Base-by-base conservation (phyloP, 2,113 vertebrate genomes). In the Forbesichthys papilliferus region DNA sequence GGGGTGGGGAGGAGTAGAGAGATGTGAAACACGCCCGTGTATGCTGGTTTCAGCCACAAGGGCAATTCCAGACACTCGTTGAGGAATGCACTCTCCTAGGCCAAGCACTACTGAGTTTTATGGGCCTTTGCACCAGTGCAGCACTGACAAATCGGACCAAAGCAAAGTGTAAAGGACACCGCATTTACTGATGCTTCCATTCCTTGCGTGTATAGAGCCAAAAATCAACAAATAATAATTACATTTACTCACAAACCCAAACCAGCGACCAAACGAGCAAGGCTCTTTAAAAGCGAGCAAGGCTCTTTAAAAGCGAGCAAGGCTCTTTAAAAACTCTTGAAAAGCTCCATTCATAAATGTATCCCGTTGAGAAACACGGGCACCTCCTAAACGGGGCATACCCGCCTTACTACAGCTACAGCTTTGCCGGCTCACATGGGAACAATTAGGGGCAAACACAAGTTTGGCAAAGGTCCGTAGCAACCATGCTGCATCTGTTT, bases 401-500 rank as follows among this genome's bases (percentile, higher is more conserved):
- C 70, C 87, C 81, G 56, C 69, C 84, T 84, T 77, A 34, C 49
- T 42, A 85, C 81, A 83, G 79, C 84, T 88, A 71, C 78, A 54
- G 63, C 81, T 65, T 69, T 83, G 82, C 74, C 68, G 83, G 69
- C 85, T 84, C 91, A 93, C 88, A 89, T 90, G 92, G 88, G 91
- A 93, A 82, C 86, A 86, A 92, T 94, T 93, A 92, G 81, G 80
- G 69, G 83, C 66, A 74, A 66, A 75, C 66, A 74, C 81, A 80
- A 89, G 78, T 90, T 91, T 92, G 90, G 91, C 90, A 16, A 88
- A 88, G 79, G 86, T 90, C 87, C 85, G 84, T 91, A 90, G 91
- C 89, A 93, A 93, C 89, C 85, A 81, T 27, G 90, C 88, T 78
- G 89, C 92, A 93, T 91, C 88, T 93, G 92, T 89, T 93, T 92